Base-by-base conservation (phyloP, 1,140 invertebrate species). In the Drosophila obscura region DNA sequence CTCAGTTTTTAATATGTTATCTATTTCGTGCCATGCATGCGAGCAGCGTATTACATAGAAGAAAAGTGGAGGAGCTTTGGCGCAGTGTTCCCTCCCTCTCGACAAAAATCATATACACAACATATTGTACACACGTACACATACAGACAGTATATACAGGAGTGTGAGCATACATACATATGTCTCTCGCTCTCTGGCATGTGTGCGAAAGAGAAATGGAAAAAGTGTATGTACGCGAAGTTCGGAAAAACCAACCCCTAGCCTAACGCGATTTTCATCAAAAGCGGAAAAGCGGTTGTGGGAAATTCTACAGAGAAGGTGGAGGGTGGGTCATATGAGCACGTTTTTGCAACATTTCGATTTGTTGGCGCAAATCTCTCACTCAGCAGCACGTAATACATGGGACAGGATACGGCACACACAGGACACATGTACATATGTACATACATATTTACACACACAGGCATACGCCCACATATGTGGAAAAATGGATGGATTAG, bases 311-410 rank as follows among this genome's bases (percentile, higher is more conserved):
- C 63, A 39, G 45, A 60, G 59, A 39, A 77, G 45, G 59, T 57
- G 62, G 84, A 82, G 55, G 68, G 73, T 87, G 79, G 55, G 71
- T 71, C 76, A 83, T 88, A 71, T 87, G 83, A 89, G 82, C 59
- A 71, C 78, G 73, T 88, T 88, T 87, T 87, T 87, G 83, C 83
- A 87, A 87, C 83, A 87, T 87, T 87, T 88, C 83, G 83, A 87
- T 87, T 87, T 88, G 83, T 88, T 80, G 75, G 64, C 78, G 57
- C 62, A 81, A 67, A 77, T 66, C 77, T 57, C 62, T 48, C 65
- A 55, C 80, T 53, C 67, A 77, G 66, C 63, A 60, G 73, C 48
- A 59, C 56, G 19, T 28, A 58, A 49, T 56, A 76, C 59, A 72
- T 58, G 55, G 15, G 56, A 45, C 41, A 53, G 62, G 39, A 59